Conservation (phyloP, 92 coral and sea anemone species). For the Phenganax stokvisi region DNA sequence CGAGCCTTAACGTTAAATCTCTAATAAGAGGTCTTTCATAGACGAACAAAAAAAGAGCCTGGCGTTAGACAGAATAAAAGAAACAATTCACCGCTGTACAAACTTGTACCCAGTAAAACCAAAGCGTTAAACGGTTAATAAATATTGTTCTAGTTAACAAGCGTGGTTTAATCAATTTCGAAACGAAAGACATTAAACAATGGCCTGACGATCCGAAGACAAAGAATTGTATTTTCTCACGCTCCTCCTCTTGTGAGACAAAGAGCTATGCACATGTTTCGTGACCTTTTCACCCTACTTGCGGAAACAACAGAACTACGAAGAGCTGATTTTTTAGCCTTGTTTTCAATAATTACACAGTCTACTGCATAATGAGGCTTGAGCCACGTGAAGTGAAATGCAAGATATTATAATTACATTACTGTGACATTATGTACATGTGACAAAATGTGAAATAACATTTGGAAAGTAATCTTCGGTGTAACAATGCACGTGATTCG, state of each 20-base stretch:
- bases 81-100: too few species aligned
- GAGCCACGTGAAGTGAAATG: background rate
- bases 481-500: too few species aligned
- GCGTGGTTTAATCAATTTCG: background rate
- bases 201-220: background rate
- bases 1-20: too few species aligned
- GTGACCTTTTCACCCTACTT: constrained; percentile 1
- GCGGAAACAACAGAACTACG: background rate
- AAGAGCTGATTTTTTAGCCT: background rate
- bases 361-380: background rate
- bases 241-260: constrained; percentile 2
- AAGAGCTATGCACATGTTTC: constrained; percentile 31
- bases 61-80: too few species aligned
- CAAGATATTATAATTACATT: background rate
- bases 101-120: too few species aligned
- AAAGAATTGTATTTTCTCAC: constrained; percentile 18
- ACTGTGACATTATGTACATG: background rate
- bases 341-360: constrained; percentile 9
- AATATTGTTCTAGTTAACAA: background rate
- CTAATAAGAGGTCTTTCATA: too few species aligned
- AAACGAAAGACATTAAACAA: too few species aligned
- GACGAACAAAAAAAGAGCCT: too few species aligned
- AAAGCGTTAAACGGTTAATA: too few species aligned
- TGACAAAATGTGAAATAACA: too few species aligned
- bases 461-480: too few species aligned